Evolutionary conservation across 2,113 vertebrate species (phyloP).

Genomic region (Platichthys flesus): DNA sequence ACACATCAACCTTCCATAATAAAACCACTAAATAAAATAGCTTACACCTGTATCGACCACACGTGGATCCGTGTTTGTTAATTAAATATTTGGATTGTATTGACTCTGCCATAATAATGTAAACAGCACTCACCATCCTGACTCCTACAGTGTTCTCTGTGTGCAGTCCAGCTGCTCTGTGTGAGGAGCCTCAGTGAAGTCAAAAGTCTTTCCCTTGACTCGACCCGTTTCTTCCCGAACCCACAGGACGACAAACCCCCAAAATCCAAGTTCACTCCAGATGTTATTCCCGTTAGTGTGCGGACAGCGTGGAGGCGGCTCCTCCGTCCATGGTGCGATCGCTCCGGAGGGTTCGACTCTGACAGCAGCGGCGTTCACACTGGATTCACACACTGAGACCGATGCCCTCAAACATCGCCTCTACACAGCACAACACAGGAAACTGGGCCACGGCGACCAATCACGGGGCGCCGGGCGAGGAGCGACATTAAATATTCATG

Average conservation of each 20-base stretch:
- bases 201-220: conserved; percentile 2
- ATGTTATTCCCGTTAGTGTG: conserved; percentile 41
- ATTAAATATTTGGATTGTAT: not conserved
- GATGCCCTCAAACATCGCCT: conserved; percentile 16
- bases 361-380: conserved; percentile 41
- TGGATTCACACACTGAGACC: conserved; percentile 10
- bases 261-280: conserved; percentile 44
- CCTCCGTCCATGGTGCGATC: conserved; percentile 63
- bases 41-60: not conserved
- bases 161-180: conserved; percentile 28
- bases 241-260: not conserved
- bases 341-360: conserved; percentile 14
- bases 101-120: not conserved
- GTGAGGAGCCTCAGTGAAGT: conserved; percentile 28
- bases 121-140: conserved; percentile 72
- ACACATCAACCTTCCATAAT: too few relatives aligned
- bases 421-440: conserved; percentile 64
- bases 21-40: too few relatives aligned
- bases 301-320: conserved; percentile 44
- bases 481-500: conserved; percentile 66
- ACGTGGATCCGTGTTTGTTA: not conserved
- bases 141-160: conserved; percentile 23
- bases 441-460: conserved; percentile 61
- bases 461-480: conserved; percentile 32
- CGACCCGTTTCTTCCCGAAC: conserved; percentile 3